Evolutionary conservation across 2,888 invertebrate genomes (phyloP).

Genomic region (Silvanus unidentatus): DNA sequence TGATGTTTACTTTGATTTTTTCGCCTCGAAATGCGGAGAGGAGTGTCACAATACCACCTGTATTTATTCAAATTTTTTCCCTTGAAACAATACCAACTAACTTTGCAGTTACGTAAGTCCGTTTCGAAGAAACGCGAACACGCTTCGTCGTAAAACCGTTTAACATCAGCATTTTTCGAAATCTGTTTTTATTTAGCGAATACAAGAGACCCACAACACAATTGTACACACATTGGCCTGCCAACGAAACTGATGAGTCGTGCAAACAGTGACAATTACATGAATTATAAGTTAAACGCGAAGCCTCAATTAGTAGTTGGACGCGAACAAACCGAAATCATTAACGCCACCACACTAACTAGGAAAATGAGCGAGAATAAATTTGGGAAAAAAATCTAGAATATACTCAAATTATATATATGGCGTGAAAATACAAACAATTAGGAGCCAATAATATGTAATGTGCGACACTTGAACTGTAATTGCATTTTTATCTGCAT

Average conservation of each 20-base stretch:
- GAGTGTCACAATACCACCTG: too few relatives aligned
- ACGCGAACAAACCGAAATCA: slow-evolving; percentile 36
- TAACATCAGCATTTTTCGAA: too few relatives aligned
- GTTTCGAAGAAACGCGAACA: too few relatives aligned
- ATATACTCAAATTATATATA: slow-evolving; percentile 25
- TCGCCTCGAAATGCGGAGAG: too few relatives aligned
- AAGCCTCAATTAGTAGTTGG: slow-evolving; percentile 35
- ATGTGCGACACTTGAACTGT: not conserved
- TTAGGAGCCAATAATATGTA: slow-evolving; percentile 5
- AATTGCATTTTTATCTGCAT: too few relatives aligned
- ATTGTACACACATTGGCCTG: not conserved
- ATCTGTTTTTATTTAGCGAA: too few relatives aligned
- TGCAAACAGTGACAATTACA: slow-evolving; percentile 33
- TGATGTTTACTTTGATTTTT: too few relatives aligned
- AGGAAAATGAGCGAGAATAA: slow-evolving; percentile 22
- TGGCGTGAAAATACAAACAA: slow-evolving; percentile 18
- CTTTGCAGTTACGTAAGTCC: too few relatives aligned
- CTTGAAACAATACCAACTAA: too few relatives aligned
- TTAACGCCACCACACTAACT: slow-evolving; percentile 35
- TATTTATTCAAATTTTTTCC: too few relatives aligned
- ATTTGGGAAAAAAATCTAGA: slow-evolving; percentile 24
- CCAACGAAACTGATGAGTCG: slow-evolving; percentile 22
- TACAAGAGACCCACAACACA: too few relatives aligned
- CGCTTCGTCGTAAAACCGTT: too few relatives aligned
- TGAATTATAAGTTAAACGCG: slow-evolving; percentile 33